Base-by-base conservation (phyloP, 2,888 invertebrate species). In the Acrobasis repandana region DNA sequence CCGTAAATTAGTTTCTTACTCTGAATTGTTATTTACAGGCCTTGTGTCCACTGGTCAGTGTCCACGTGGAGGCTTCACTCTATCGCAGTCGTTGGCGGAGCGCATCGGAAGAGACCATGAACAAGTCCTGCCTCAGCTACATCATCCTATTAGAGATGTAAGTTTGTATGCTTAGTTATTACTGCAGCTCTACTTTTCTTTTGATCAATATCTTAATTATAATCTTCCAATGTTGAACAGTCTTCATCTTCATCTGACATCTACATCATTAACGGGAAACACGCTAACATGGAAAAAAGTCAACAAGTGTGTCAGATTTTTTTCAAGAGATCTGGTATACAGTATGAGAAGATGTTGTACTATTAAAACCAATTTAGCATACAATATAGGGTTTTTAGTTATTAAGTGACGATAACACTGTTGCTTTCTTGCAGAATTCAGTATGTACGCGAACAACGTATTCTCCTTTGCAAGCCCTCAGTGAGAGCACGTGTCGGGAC, bases 391-490 rank as follows among this genome's bases (percentile, higher is more conserved):
- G n/a, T 28, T 28, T 28, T 28, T 28, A 28, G 28, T 28, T 28
- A 4, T 28, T 28, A 8, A 6, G 6, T 28, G 28, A 6, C 28
- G 8, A 28, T 28, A 6, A 28, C 28, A 0, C 28, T 28, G 6
- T 15, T 34, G n/a, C 58, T 61, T 51, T 48, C 56, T 56, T 9
- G 2, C 69, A 86, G 83, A 81, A 75, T 15, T 71, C 82, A n/a
- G 71, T 82, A 63, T 86, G 83, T 68, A 72, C 79, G n/a, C 83
- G 90, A 49, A 88, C 83, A 67, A 83, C 89, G 0, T 87, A 95
- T 54, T 96, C 96, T 46, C 94, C 95, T 28, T 94, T 95, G 54
- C 89, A 95, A 70, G 94, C 95, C 65, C 87, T 88, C 66, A 90
- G 90, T 66, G 90, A 92, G 75, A 91, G 89, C 74, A 87, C 91